These are phyloP conservation scores for Nothoprocta pentlandii DNA, from an alignment of 2,113 vertebrate species.

Conservation along the genomic window DNA sequence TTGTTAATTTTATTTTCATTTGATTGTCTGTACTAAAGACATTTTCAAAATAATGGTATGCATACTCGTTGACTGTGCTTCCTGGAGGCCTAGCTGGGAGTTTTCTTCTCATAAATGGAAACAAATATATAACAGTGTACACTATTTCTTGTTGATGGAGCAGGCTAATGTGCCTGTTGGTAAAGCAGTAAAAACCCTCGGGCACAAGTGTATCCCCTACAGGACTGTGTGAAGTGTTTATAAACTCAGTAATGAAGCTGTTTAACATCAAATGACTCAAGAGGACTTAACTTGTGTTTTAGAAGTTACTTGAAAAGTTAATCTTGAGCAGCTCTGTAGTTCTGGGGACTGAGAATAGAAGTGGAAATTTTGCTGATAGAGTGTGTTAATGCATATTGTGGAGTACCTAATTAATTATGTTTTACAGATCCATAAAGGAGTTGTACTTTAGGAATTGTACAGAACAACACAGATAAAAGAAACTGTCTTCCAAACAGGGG, in stretches of 20 bases:
- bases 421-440: neutral
- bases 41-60: neutral
- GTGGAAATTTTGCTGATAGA: neutral
- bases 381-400: neutral
- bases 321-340: neutral
- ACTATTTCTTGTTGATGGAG: neutral
- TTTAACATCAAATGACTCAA: neutral
- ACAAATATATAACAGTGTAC: neutral
- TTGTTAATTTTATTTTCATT: neutral
- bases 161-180: neutral
- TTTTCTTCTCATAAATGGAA: neutral
- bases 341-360: neutral
- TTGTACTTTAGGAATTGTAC: neutral
- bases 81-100: neutral
- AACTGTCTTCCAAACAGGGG: neutral
- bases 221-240: neutral
- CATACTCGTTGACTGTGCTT: neutral
- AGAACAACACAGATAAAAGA: neutral
- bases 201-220: rapidly evolving
- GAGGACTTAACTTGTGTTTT: neutral
- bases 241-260: neutral
- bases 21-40: neutral
- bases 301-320: neutral
- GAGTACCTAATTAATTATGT: neutral
- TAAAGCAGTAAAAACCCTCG: neutral